Evolutionary conservation across 2,797 vertebrate species (phyloP).

Genomic region (Channallabes apus): DNA sequence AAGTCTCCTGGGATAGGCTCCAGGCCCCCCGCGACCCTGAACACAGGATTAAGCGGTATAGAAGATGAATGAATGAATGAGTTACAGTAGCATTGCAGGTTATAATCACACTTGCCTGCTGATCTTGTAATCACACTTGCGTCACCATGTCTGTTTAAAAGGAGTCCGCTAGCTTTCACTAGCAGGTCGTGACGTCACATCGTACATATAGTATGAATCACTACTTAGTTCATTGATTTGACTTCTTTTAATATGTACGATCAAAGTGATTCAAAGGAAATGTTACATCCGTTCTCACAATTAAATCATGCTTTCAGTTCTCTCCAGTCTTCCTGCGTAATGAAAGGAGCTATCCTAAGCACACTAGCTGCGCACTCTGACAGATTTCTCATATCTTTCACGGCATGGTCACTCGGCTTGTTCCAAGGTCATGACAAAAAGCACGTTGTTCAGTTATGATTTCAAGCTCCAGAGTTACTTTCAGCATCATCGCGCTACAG

Average conservation of each 20-base stretch:
- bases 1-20: too few relatives aligned
- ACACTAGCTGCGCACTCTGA: neutral
- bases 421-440: neutral
- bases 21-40: too few relatives aligned
- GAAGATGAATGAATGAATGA: too few relatives aligned
- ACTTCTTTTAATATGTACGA: neutral
- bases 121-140: slow-evolving; percentile 5
- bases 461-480: neutral
- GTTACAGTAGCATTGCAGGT: neutral
- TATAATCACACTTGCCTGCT: neutral
- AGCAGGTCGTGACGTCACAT: neutral
- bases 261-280: neutral
- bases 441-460: neutral
- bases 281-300: neutral
- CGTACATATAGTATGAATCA: neutral
- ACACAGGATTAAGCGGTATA: too few relatives aligned
- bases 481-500: slow-evolving; percentile 12
- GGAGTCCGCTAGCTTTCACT: neutral
- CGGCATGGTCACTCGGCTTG: neutral
- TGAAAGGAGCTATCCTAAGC: neutral
- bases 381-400: neutral
- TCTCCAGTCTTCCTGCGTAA: neutral
- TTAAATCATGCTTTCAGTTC: neutral
- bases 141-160: slow-evolving; percentile 4
- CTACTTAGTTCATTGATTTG: neutral